phyloP scores from a whole-genome alignment of 1,140 invertebrate species.

The Cryptotermes secundus region DNA sequence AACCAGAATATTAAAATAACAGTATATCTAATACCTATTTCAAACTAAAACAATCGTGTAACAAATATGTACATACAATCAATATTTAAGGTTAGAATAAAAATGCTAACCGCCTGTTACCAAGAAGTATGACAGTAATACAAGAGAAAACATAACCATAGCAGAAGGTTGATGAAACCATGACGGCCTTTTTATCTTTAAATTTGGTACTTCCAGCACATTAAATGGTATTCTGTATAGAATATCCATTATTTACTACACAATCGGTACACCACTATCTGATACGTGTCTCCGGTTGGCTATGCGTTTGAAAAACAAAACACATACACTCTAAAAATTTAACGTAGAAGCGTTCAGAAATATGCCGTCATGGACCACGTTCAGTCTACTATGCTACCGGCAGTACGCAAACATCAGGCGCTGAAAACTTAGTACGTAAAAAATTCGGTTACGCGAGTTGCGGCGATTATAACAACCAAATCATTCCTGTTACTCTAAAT shows the following conservation, averaged over 20 bases:
- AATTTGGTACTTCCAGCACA: constrained; percentile 86
- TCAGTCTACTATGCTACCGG: too few species aligned
- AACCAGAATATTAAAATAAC: too few species aligned
- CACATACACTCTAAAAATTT: not conserved
- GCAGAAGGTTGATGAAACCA: constrained; percentile 91
- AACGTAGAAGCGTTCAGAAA: too few species aligned
- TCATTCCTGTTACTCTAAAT: too few species aligned
- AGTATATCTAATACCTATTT: too few species aligned
- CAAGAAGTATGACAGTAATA: constrained; percentile 93
- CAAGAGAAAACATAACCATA: constrained; percentile 88
- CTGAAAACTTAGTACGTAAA: too few species aligned
- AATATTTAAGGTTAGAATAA: not conserved
- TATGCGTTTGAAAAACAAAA: not conserved
- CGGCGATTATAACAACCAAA: too few species aligned
- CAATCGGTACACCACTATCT: not conserved
- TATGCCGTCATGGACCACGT: too few species aligned
- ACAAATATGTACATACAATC: too few species aligned
- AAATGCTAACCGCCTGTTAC: constrained; percentile 88
- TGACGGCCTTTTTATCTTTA: constrained; percentile 88
- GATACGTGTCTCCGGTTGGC: not conserved
- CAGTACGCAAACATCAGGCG: too few species aligned
- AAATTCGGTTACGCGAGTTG: too few species aligned
- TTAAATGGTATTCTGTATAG: constrained; percentile 78
- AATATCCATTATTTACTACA: constrained; percentile 68
- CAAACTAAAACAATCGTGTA: too few species aligned